Base-by-base conservation (phyloP, 1,140 invertebrate genomes). In the Penaeus japonicus region DNA sequence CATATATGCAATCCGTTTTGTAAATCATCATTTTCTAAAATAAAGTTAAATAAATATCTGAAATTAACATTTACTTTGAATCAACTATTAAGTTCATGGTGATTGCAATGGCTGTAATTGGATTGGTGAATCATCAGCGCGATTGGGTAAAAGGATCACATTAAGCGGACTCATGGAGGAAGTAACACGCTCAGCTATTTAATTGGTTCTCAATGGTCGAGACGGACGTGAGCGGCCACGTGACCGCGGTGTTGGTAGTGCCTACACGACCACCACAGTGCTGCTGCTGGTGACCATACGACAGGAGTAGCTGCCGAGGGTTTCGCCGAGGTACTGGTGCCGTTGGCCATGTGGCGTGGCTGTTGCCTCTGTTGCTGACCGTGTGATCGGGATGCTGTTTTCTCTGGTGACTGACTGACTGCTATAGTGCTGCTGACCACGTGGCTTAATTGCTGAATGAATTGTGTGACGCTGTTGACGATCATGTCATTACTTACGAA, bases 201-300 rank as follows among this genome's bases (percentile, higher is more conserved):
- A 86, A 86, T 86, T 86, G 84, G 84, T 86, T 86, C 84, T 79
- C 84, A 86, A 86, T 86, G 84, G 84, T 55, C 20, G 75, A 30
- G 62, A 86, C 39, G 39, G 39, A 39, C 39, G 39, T 39, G 39
- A 39, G 39, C 39, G 39, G 12, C 54, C 84, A 79, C 84, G 84
- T 86, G 73, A 86, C 47, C 32, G 73, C 78, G 27, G 73, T 54
- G 47, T 57, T 57, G 47, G 39, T 32, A 39, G 39, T 39, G 39
- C 39, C 39, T 39, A 39, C 39, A 39, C 39, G 39, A 39, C 39
- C 39, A 77, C 73, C 27, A 77, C 27, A 35, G 27, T 77, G 73
- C 35, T 35, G 73, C 73, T 20, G 73, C 73, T 32, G 73, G 73
- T 32, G 35, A 35, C 30, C 27, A 32, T 30, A 77, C 27, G 73